Conservation (phyloP, 92 coral and sea anemone species). For the Meandrina meandrites region DNA sequence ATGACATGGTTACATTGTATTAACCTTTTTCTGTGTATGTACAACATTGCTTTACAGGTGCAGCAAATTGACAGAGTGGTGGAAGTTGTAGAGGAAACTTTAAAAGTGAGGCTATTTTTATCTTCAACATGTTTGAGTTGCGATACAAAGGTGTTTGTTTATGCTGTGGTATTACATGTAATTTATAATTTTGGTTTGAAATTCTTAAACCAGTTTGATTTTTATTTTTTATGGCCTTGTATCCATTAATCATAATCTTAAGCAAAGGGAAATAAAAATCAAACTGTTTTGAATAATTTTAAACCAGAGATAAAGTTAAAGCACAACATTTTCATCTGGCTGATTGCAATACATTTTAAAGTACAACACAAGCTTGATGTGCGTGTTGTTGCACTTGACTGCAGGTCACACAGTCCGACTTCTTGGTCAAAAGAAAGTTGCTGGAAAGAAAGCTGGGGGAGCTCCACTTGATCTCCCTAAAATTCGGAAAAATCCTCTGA, state of each 20-base stretch:
- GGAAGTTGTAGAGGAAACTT: slow-evolving; percentile 94
- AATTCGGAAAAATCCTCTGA: slow-evolving; percentile 92
- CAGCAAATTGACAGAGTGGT: slow-evolving; percentile 99
- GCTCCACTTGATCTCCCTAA: slow-evolving; percentile 93
- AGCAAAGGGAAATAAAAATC: too few species aligned
- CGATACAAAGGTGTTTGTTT: too few species aligned
- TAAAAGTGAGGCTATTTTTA: slow-evolving; percentile 65
- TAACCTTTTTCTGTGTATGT: neutral
- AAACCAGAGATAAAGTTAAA: too few species aligned
- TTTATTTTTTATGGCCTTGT: too few species aligned
- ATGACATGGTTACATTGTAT: too few species aligned
- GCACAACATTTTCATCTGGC: neutral
- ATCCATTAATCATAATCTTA: too few species aligned
- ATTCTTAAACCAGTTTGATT: too few species aligned
- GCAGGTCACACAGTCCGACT: slow-evolving; percentile 93
- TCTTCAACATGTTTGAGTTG: too few species aligned
- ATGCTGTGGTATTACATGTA: too few species aligned
- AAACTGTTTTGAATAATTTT: too few species aligned
- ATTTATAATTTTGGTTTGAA: too few species aligned
- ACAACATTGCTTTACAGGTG: too few species aligned
- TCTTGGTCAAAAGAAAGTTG: slow-evolving; percentile 90
- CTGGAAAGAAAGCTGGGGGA: slow-evolving; percentile 87
- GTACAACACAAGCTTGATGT: neutral
- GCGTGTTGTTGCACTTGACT: neutral
- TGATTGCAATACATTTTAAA: neutral